Percentiles rank a stretch among this genome's conserved stretches.
These are phyloP conservation scores for Poecilobothrus nobilitatus DNA, from an alignment of 2,888 invertebrate species.

Conservation along the genomic window DNA sequence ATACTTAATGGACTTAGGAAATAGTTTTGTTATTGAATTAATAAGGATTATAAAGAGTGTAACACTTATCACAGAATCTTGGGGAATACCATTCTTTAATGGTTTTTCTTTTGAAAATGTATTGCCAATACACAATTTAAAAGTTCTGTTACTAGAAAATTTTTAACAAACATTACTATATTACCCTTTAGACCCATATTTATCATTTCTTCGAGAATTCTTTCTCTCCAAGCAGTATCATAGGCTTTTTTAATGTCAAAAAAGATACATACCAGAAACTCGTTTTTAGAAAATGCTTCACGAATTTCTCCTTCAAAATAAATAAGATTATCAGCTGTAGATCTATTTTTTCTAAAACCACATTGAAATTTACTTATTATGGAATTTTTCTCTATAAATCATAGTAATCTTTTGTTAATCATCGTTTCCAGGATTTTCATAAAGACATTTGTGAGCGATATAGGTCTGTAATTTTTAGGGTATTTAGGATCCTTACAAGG, in stretches of 20 bases:
- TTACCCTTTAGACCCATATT: conserved; percentile 8
- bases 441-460: conserved; percentile 13
- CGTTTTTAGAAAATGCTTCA: conserved; percentile 9
- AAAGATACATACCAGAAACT: conserved; percentile 9
- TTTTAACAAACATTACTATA: conserved; percentile 2
- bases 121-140: neutral
- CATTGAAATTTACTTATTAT: conserved; percentile 12
- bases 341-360: conserved; percentile 12
- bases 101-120: neutral
- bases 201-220: conserved; percentile 7
- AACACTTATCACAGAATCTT: too few species aligned
- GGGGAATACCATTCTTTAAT: neutral
- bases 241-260: conserved; percentile 13
- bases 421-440: conserved; percentile 13
- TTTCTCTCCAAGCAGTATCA: conserved; percentile 12
- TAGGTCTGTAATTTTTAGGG: conserved; percentile 7
- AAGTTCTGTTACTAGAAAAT: conserved; percentile 10
- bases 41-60: neutral
- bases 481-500: neutral
- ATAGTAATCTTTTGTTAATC: conserved; percentile 12
- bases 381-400: conserved; percentile 12
- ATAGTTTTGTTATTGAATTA: neutral
- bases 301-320: conserved; percentile 13
- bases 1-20: neutral
- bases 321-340: conserved; percentile 11